Conservation (phyloP, 2,797 vertebrate species). For the Sandelia bainsii region DNA sequence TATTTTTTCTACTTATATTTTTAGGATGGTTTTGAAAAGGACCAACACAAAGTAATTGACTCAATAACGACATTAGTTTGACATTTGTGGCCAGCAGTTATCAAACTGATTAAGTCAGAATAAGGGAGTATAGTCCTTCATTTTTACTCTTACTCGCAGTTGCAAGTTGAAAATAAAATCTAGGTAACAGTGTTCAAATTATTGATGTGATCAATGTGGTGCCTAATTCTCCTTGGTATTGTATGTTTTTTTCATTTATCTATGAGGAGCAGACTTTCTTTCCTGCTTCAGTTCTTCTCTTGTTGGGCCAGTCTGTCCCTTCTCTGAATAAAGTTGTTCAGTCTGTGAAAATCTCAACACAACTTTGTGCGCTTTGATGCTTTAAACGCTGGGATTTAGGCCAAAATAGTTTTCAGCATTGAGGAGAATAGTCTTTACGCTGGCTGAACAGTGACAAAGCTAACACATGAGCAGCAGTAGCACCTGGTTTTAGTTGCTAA, state of each 20-base stretch:
- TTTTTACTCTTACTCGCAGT: too few species aligned
- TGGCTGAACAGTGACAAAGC: constrained; percentile 7
- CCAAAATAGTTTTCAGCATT: constrained; percentile 3
- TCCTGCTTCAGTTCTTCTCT: background rate
- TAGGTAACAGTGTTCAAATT: too few species aligned
- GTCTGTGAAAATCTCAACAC: constrained; percentile 2
- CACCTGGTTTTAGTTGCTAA: constrained; percentile 38
- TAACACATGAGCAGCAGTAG: background rate
- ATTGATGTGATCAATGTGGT: too few species aligned
- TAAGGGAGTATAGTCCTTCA: too few species aligned
- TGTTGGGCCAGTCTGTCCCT: background rate
- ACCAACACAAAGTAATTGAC: background rate
- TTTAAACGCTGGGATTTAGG: background rate
- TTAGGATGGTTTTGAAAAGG: background rate
- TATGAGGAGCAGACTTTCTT: too few species aligned
- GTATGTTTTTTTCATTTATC: too few species aligned
- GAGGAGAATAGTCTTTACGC: background rate
- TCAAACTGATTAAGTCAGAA: too few species aligned
- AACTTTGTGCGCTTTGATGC: background rate
- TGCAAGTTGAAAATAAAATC: too few species aligned
- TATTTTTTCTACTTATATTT: background rate
- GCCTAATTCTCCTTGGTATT: too few species aligned
- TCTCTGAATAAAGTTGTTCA: too few species aligned
- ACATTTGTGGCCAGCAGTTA: background rate
- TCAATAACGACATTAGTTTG: background rate